A percentile compares a stretch with the other conserved stretches of the same genome.
Conservation (phyloP, 1,140 invertebrate species). For the Liolophura sinensis region DNA sequence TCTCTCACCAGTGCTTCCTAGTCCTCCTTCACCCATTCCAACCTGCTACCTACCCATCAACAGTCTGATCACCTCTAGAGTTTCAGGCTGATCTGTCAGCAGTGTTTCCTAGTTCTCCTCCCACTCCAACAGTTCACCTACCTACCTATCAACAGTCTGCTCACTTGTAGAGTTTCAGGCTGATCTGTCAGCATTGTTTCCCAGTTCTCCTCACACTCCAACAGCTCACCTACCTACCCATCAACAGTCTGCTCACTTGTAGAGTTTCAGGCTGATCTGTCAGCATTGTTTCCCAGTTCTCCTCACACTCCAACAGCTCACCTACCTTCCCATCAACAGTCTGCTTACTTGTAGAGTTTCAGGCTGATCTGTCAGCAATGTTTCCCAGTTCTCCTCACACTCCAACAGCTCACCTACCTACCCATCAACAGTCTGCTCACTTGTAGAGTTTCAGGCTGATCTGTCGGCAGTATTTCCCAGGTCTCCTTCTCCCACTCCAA, state of each 20-base stretch:
- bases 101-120: neutral
- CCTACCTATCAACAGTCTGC: neutral
- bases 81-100: too few species aligned
- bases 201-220: slow-evolving; percentile 79
- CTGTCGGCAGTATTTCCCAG: too few species aligned
- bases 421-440: too few species aligned
- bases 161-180: slow-evolving; percentile 61
- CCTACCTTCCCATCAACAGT: too few species aligned
- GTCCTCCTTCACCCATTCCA: slow-evolving; percentile 89
- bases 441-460: too few species aligned
- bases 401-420: too few species aligned
- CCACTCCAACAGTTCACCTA: neutral
- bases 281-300: slow-evolving; percentile 74
- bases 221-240: neutral
- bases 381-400: too few species aligned
- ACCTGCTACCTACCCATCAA: slow-evolving; percentile 59
- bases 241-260: slow-evolving; percentile 18
- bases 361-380: slow-evolving; percentile 73
- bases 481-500: too few species aligned
- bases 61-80: too few species aligned
- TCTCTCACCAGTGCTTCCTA: slow-evolving; percentile 71
- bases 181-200: slow-evolving; percentile 73
- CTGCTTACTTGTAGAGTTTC: slow-evolving; percentile 54
- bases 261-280: slow-evolving; percentile 69
- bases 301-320: slow-evolving; percentile 78